phyloP scores from a whole-genome alignment of 2,888 invertebrate genomes.

The Philonicus albiceps region DNA sequence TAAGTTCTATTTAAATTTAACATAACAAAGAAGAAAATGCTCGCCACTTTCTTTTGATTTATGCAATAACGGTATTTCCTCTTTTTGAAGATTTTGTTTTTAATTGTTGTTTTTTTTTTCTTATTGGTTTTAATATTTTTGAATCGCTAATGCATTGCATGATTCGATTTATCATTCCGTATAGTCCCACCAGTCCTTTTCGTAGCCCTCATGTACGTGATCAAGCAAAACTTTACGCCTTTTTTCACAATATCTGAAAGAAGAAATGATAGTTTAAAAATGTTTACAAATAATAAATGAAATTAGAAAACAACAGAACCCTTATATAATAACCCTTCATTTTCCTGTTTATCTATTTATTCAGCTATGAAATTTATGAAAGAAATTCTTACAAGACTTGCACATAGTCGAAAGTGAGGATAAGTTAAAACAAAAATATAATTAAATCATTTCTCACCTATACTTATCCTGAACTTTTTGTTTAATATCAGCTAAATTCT shows the following conservation, averaged over 20 bases:
- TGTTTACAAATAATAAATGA: too few species aligned
- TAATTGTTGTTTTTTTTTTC: not conserved
- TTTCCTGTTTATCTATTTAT: too few species aligned
- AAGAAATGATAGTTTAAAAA: constrained; percentile 48
- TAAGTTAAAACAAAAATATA: not conserved
- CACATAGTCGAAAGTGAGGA: too few species aligned
- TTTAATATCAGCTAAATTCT: constrained; percentile 96
- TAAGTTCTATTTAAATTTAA: constrained; percentile 35
- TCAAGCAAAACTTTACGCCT: constrained; percentile 93
- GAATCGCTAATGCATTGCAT: not conserved
- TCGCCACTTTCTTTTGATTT: constrained; percentile 36
- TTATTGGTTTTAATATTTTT: not conserved
- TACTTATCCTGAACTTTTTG: constrained; percentile 99
- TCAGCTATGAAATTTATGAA: too few species aligned
- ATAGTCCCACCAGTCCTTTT: constrained; percentile 98
- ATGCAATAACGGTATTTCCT: not conserved
- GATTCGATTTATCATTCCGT: constrained; percentile 71
- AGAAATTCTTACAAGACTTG: too few species aligned
- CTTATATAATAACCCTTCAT: too few species aligned
- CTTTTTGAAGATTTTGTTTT: not conserved
- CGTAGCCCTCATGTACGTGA: constrained; percentile 98
- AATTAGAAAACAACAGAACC: too few species aligned
- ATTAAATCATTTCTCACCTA: constrained; percentile 68
- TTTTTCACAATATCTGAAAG: constrained; percentile 94
- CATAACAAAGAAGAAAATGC: constrained; percentile 40